Base-by-base conservation (phyloP, 2,797 vertebrate species). In the Myotis vivesi region DNA sequence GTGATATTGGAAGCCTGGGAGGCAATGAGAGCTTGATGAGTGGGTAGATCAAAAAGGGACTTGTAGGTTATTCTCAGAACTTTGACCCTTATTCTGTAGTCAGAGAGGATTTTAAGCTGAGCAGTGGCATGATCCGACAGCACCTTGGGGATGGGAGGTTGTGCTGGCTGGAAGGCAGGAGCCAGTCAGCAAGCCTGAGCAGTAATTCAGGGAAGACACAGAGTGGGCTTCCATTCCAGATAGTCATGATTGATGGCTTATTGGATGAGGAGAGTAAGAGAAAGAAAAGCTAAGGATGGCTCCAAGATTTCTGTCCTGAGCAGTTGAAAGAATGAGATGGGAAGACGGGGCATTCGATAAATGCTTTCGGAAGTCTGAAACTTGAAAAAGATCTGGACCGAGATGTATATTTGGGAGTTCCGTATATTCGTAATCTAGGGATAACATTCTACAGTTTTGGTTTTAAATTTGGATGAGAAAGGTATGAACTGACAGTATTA, bases 381-480 rank as follows among this genome's bases (percentile, higher is more conserved):
- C 62, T 23, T 71, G 33, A 19, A 44, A 82, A 38, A 69, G 44
- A 55, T 71, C 1, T 73, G 12, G 30, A 46, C 75, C 49, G 38
- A 41, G 75, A 82, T 80, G 2, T 33, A 62, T 71, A 79, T 57
- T 30, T 68, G 30, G 46, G 51, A 71, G 30, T 95, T 72, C 25
- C 6, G 19, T 55, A 80, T 66, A 4, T 85, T 75, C 0, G 25
- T 64, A 51, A 38, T 81, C 36, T 75, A 51, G 25, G 53, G 38
- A 59, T 41, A 76, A 71, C 11, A 2, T 28, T 82, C 88, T 41
- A 28, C 0, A 80, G 28, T 92, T 80, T 87, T 91, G 20, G 5
- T 73, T 93, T 96, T 23, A 77, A 68, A 84, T 86, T 86, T 96
- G 38, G 16, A 68, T 86, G 81, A 73, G 51, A 89, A 77, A 16